A percentile compares a stretch with the other conserved stretches of the same genome.
phyloP scores from a whole-genome alignment of 2,113 vertebrate genomes.

The Tupaia chinensis region DNA sequence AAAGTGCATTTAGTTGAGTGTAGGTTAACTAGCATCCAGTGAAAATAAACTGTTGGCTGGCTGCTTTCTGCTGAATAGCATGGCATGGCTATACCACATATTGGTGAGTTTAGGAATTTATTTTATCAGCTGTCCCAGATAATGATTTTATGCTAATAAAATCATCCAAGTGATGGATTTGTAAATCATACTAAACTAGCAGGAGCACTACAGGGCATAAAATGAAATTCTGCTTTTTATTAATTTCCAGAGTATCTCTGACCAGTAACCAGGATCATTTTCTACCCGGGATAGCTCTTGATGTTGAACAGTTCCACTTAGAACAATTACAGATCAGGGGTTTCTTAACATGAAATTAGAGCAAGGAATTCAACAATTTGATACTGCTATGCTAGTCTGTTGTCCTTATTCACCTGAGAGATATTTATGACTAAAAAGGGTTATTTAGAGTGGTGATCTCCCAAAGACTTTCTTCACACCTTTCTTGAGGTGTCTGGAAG shows the following conservation, averaged over 20 bases:
- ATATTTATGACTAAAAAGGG: conserved; percentile 8
- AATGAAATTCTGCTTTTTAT: conserved; percentile 27
- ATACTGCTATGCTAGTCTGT: neutral
- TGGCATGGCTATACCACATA: neutral
- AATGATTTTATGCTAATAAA: conserved; percentile 44
- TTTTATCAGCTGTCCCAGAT: conserved; percentile 16
- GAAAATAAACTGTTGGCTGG: neutral
- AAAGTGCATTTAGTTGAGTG: neutral
- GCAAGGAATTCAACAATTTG: neutral
- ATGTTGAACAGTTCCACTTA: neutral
- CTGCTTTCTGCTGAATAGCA: neutral
- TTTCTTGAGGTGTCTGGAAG: conserved; percentile 4
- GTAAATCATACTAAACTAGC: conserved; percentile 41
- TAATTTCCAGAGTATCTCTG: conserved; percentile 39
- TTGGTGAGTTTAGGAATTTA: conserved; percentile 9
- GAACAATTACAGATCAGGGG: neutral
- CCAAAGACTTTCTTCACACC: neutral
- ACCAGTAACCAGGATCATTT: neutral
- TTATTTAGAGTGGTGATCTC: neutral
- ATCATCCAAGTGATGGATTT: neutral
- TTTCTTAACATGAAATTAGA: conserved; percentile 30
- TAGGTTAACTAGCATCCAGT: neutral
- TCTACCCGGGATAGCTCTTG: neutral
- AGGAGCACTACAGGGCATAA: conserved; percentile 1
- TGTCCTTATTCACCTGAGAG: neutral